A percentile compares a stretch with the other conserved stretches of the same genome.
These are phyloP conservation scores for Meda fulgida DNA, from an alignment of 2,797 vertebrate genomes.

Conservation along the genomic window DNA sequence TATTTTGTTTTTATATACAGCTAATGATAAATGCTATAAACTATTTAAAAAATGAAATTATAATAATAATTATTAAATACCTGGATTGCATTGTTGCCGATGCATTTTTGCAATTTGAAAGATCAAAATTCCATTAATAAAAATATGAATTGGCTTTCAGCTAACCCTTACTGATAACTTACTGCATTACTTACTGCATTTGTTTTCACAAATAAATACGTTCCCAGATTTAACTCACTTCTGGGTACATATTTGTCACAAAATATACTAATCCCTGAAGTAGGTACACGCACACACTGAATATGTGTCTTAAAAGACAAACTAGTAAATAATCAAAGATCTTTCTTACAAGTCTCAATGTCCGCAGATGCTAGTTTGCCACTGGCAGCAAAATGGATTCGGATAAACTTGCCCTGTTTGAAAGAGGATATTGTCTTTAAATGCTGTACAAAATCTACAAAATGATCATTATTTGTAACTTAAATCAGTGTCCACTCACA, in stretches of 20 bases:
- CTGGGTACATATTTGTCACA: not conserved
- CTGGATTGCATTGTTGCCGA: no score
- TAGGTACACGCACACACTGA: not conserved
- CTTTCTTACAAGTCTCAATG: constrained; percentile 85
- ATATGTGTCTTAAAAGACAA: not conserved
- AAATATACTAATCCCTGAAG: not conserved
- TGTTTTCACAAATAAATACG: not conserved
- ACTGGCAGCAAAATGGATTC: constrained; percentile 87
- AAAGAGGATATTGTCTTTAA: not conserved
- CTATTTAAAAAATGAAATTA: not conserved
- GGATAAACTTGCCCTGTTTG: constrained; percentile 86
- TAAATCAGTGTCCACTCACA: constrained; percentile 1
- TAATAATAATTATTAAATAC: not conserved
- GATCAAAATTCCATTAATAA: not conserved
- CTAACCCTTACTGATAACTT: not conserved
- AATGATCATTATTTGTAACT: not conserved
- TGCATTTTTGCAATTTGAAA: not conserved
- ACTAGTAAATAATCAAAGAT: not conserved
- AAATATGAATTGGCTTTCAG: not conserved
- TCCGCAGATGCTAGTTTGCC: constrained; percentile 85
- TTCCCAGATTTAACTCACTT: not conserved
- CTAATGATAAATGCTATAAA: no score
- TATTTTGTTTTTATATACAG: not conserved
- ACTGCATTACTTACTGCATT: not conserved
- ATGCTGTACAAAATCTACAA: not conserved